phyloP scores from a whole-genome alignment of 2,797 vertebrate species.

The Caiman crocodilus region DNA sequence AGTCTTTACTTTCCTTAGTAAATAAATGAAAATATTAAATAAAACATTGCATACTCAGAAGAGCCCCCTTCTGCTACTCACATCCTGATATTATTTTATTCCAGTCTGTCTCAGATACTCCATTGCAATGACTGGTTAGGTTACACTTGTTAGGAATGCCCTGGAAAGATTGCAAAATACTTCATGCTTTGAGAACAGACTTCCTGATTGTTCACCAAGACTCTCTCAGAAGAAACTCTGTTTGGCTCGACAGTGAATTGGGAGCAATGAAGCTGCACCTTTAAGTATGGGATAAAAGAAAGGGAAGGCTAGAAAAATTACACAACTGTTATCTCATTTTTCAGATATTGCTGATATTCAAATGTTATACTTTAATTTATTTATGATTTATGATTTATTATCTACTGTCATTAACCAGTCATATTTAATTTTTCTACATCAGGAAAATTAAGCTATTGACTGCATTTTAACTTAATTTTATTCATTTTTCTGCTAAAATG shows the following conservation, averaged over 20 bases:
- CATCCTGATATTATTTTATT: background rate
- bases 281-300: background rate
- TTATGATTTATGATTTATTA: background rate
- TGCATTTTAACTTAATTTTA: background rate
- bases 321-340: background rate
- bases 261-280: background rate
- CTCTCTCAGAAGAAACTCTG: background rate
- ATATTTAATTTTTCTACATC: background rate
- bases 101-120: constrained; percentile 16
- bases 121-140: background rate
- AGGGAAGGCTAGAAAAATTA: background rate
- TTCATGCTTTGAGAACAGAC: background rate
- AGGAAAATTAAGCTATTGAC: background rate
- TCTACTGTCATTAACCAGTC: background rate
- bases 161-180: background rate
- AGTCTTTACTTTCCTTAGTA: background rate
- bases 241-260: background rate
- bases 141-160: background rate
- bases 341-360: background rate
- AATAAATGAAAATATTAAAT: background rate
- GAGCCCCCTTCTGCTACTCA: background rate
- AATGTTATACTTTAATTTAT: background rate
- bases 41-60: background rate
- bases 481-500: background rate
- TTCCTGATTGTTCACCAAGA: background rate